phyloP scores from a whole-genome alignment of 2,113 vertebrate species.

The Mustelus asterias region DNA sequence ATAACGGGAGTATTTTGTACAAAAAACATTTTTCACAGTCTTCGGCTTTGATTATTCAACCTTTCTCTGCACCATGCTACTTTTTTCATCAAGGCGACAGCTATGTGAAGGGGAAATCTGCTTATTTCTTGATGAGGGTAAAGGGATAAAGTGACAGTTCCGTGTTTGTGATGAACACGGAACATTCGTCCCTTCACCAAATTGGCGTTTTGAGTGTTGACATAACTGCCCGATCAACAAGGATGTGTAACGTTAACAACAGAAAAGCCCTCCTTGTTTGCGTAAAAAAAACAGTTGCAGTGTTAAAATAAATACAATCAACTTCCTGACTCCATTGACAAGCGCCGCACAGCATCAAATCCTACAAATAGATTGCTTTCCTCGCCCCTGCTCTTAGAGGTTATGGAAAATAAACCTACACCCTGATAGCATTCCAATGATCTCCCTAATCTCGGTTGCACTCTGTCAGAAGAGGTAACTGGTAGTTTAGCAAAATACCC shows the following conservation, averaged over 20 bases:
- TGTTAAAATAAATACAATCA: constrained; percentile 51
- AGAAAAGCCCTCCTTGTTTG: constrained; percentile 2
- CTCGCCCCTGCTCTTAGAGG: constrained; percentile 61
- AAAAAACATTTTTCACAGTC: no score
- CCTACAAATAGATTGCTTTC: constrained; percentile 64
- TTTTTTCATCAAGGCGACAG: not conserved
- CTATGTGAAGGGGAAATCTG: constrained; percentile 5
- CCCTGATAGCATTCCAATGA: constrained; percentile 61
- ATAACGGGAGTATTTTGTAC: not conserved
- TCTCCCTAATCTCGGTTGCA: constrained; percentile 73
- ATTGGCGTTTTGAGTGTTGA: not conserved
- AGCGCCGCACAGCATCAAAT: constrained; percentile 65
- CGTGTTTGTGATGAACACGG: not conserved
- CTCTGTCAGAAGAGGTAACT: constrained; percentile 79
- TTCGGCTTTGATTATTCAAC: not conserved
- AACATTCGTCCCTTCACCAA: constrained; percentile 18
- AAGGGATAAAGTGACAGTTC: not conserved
- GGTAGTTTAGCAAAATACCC: constrained; percentile 79
- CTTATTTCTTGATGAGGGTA: not conserved
- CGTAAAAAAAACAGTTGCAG: constrained; percentile 23
- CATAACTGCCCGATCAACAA: constrained; percentile 6
- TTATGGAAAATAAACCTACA: constrained; percentile 60
- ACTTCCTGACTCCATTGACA: constrained; percentile 66
- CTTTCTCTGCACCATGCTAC: not conserved
- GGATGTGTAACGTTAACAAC: constrained; percentile 29